A percentile compares a stretch with the other conserved stretches of the same genome.
phyloP scores from a whole-genome alignment of 2,888 invertebrate genomes.

The Tribolium freemani region DNA sequence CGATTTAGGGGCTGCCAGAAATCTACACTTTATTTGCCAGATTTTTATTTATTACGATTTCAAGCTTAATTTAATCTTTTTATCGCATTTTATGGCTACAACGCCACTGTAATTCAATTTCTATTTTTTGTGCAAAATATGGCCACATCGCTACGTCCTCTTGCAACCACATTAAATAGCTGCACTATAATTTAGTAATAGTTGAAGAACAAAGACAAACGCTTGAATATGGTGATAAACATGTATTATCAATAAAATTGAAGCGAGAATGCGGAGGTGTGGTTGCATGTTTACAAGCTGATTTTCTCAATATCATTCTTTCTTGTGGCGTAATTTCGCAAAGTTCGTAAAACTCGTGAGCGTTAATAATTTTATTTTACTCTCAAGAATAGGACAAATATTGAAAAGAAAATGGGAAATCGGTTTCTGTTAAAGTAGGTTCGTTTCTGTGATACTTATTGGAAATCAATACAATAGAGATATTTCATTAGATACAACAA shows the following conservation, averaged over 20 bases:
- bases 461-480: not conserved
- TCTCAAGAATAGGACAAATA: not conserved
- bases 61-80: slow-evolving; percentile 5
- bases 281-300: slow-evolving; percentile 9
- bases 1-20: slow-evolving; percentile 23
- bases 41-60: slow-evolving; percentile 7
- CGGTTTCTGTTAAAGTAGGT: not conserved
- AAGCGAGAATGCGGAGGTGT: not conserved
- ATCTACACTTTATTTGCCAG: slow-evolving; percentile 1
- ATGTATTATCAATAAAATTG: slow-evolving; percentile 1
- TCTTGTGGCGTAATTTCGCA: slow-evolving; percentile 1
- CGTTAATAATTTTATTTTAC: slow-evolving; percentile 4
- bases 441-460: not conserved
- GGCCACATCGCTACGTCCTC: no score
- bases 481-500: not conserved
- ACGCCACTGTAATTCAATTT: not conserved
- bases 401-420: not conserved
- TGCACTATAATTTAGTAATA: not conserved
- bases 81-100: not conserved
- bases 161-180: no score
- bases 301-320: slow-evolving; percentile 8
- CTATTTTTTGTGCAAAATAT: no score
- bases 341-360: slow-evolving; percentile 5
- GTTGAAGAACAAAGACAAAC: not conserved
- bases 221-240: slow-evolving; percentile 3